Percentiles rank a stretch among this genome's conserved stretches.
These are phyloP conservation scores for Caenorhabditis sp. DNA, from an alignment of 2,888 invertebrate species.

Conservation along the genomic window DNA sequence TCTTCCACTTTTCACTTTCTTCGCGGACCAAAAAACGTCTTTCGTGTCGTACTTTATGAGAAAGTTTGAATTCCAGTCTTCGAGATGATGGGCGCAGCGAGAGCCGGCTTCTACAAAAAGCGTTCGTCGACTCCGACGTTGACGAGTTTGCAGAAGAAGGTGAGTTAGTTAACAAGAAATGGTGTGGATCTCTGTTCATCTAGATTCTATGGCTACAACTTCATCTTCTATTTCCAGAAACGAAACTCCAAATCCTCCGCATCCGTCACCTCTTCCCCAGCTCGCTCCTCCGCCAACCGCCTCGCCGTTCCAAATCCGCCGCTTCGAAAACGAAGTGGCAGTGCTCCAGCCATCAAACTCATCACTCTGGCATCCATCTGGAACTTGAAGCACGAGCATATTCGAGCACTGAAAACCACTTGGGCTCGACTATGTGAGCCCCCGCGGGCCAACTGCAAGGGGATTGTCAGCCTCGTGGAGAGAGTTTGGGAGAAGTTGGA, in stretches of 20 bases:
- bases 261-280: constrained; percentile 45
- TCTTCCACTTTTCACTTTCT: constrained; percentile 35
- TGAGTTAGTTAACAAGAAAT: no score
- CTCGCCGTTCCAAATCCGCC: constrained; percentile 68
- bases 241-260: constrained; percentile 14
- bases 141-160: constrained; percentile 46
- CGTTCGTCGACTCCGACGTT: constrained; percentile 49
- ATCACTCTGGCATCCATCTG: constrained; percentile 76
- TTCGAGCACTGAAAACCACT: constrained; percentile 78
- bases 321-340: constrained; percentile 70
- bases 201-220: no score
- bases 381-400: constrained; percentile 77
- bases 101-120: constrained; percentile 72
- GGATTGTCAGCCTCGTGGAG: constrained; percentile 80
- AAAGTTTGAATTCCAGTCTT: constrained; percentile 53
- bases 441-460: constrained; percentile 79
- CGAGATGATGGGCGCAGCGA: constrained; percentile 74
- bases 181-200: no score
- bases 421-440: constrained; percentile 81
- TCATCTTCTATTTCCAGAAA: constrained; percentile 23
- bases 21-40: constrained; percentile 35
- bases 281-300: constrained; percentile 38
- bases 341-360: constrained; percentile 73
- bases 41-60: constrained; percentile 20
- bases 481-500: constrained; percentile 81